phyloP scores from a whole-genome alignment of 2,797 vertebrate genomes.

The Phalloptychus januarius region DNA sequence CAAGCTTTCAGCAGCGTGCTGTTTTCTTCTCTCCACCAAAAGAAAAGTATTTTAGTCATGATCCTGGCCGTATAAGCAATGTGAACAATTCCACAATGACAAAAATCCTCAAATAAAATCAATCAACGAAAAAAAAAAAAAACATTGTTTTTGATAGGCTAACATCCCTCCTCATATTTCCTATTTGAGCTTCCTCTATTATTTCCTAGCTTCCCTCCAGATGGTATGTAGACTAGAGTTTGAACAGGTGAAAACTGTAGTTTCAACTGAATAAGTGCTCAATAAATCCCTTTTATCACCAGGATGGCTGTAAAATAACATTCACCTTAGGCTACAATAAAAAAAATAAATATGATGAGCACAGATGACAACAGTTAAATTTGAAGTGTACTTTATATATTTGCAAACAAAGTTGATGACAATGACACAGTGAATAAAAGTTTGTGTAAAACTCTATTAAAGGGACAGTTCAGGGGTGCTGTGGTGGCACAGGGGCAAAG shows the following conservation, averaged over 20 bases:
- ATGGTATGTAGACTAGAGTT: background rate
- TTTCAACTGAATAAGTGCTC: background rate
- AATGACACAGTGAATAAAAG: background rate
- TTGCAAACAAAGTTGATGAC: background rate
- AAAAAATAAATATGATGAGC: slow-evolving; percentile 1
- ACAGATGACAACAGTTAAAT: slow-evolving; percentile 1
- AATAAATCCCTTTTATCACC: background rate
- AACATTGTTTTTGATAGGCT: background rate
- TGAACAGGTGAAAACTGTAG: slow-evolving; percentile 6
- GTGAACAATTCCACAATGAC: too few relatives aligned
- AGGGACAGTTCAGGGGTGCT: background rate
- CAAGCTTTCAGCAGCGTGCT: background rate
- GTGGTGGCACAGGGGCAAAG: too few relatives aligned
- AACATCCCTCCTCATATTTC: background rate
- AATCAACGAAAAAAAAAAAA: background rate
- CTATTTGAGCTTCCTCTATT: background rate
- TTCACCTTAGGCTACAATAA: background rate
- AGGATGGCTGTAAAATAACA: background rate
- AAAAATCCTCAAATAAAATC: background rate
- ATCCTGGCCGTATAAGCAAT: background rate
- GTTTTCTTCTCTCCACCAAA: background rate
- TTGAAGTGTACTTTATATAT: background rate
- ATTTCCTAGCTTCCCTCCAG: background rate
- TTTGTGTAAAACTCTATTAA: slow-evolving; percentile 3
- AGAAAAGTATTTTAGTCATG: background rate